These are phyloP conservation scores for Anseranas semipalmata DNA, from an alignment of 2,113 vertebrate species.

Conservation along the genomic window DNA sequence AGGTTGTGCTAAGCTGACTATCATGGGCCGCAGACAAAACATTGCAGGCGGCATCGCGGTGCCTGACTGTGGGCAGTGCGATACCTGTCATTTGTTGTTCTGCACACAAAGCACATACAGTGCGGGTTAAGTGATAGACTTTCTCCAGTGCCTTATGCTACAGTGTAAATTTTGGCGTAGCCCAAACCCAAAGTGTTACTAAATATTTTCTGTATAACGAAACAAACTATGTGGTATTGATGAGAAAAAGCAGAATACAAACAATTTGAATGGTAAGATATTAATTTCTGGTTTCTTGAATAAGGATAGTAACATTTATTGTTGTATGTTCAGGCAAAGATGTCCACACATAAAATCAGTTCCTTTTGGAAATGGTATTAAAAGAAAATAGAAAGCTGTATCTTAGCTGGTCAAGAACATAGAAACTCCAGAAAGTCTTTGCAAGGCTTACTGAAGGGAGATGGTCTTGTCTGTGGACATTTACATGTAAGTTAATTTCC, in stretches of 20 bases:
- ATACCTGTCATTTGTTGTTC: neutral
- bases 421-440: neutral
- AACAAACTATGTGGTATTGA: neutral
- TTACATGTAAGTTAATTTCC: neutral
- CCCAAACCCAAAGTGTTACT: rapidly evolving
- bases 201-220: neutral
- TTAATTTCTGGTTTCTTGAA: neutral
- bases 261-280: neutral
- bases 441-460: neutral
- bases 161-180: neutral
- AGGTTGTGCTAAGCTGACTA: neutral
- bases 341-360: neutral
- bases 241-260: neutral
- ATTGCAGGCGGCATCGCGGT: neutral
- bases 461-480: neutral
- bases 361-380: neutral
- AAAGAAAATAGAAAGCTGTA: neutral
- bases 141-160: neutral
- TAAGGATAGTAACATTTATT: neutral
- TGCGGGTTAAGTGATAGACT: neutral
- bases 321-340: neutral
- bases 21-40: rapidly evolving
- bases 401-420: neutral
- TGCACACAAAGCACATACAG: neutral
- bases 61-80: neutral